These are phyloP conservation scores for Simalia tracyae DNA, from an alignment of 2,797 vertebrate genomes.

Conservation along the genomic window DNA sequence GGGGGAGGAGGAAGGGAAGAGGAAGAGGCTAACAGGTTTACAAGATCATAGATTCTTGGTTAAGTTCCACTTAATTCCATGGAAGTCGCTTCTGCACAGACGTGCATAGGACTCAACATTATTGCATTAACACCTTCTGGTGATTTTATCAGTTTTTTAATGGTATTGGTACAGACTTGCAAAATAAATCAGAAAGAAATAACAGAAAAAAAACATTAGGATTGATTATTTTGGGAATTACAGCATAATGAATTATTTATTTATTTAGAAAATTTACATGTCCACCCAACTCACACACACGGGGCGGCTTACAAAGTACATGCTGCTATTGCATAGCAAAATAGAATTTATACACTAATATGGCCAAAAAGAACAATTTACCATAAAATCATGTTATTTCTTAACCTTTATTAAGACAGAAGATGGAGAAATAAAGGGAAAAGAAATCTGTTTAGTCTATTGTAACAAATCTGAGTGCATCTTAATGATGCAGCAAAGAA, in stretches of 20 bases:
- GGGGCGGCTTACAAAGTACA: neutral
- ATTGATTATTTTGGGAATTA: neutral
- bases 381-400: neutral
- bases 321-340: neutral
- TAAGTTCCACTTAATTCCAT: neutral
- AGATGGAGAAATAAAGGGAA: neutral
- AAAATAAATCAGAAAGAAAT: neutral
- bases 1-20: neutral
- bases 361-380: neutral
- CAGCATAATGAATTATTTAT: neutral
- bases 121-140: neutral
- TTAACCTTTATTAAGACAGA: neutral
- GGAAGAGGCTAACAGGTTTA: neutral
- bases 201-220: constrained; percentile 4
- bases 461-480: neutral
- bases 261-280: too few relatives aligned
- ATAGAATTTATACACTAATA: neutral
- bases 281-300: too few relatives aligned
- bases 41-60: neutral
- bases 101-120: neutral
- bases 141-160: neutral
- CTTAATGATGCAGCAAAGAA: neutral
- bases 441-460: neutral
- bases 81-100: neutral
- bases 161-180: neutral